Base-by-base conservation (phyloP, 2,888 invertebrate species). In the Macrosoma leucophasiata region DNA sequence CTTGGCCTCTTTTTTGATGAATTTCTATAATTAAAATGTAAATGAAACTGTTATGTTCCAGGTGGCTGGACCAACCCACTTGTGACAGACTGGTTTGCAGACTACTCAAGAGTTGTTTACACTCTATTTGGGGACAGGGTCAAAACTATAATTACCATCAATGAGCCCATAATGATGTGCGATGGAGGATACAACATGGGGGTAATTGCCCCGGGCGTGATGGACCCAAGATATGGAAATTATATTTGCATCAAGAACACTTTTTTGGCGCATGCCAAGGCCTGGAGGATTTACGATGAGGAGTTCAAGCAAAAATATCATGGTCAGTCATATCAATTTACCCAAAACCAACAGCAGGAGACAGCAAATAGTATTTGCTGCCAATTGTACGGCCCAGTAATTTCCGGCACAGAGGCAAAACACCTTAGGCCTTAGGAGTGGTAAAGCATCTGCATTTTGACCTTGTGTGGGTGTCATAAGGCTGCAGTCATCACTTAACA, bases 131-230 rank as follows among this genome's bases (percentile, higher is more conserved):
- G 86, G 0, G 85, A 87, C 46, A 78, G 87, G 19, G 87, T 90
- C 0, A 86, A 78, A 55, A 66, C 76, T 21, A 92, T 91, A 91
- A 84, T 90, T 1, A 92, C 92, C 0, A 75, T 92, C 21, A 92
- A 92, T 56, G 92, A 92, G 49, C 90, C 91, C 0, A 52, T 64
- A 19, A 41, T 67, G 1, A 46, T 72, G 18, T 82, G 84, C 38
- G 59, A 62, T 2, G 21, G 43, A 0, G 66, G 65, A 0, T 87
- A 85, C 48, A 74, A 70, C 3, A 56, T 64, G 1, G 73, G 73
- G 17, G 56, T 54, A 10, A 56, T 79, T 55, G 82, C 84, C 0
- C 51, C 74, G 50, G 44, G 36, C 1, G 3, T 52, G 2, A 7
- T 27, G 1, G 51, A 52, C 11, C 74, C 78, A 0, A 84, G 84